Evolutionary conservation across 2,888 invertebrate genomes (phyloP).

Genomic region (Cylindroiulus punctatus): DNA sequence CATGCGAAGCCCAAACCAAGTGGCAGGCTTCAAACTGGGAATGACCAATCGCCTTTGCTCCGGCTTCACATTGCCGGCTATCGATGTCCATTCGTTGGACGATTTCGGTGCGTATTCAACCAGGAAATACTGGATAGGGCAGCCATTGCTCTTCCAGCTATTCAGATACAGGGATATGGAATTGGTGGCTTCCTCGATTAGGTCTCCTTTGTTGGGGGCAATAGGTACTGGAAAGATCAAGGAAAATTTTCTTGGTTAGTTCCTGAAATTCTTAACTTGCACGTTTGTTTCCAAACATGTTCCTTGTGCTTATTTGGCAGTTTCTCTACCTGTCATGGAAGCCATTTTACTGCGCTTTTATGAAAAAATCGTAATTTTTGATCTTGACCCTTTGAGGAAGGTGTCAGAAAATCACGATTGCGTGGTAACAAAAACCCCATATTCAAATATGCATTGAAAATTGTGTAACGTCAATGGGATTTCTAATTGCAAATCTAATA

Average conservation of each 20-base stretch:
- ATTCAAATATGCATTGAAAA: too few species aligned
- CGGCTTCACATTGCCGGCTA: slow-evolving; percentile 58
- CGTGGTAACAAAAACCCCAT: too few species aligned
- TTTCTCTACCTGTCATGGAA: too few species aligned
- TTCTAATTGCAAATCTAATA: too few species aligned
- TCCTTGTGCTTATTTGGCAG: too few species aligned
- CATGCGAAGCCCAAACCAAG: slow-evolving; percentile 66
- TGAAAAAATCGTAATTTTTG: too few species aligned
- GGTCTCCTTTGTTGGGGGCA: slow-evolving; percentile 54
- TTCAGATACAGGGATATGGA: slow-evolving; percentile 72
- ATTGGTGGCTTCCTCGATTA: slow-evolving; percentile 59
- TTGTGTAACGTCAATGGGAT: too few species aligned
- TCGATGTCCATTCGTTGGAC: slow-evolving; percentile 59
- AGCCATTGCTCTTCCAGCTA: slow-evolving; percentile 65
- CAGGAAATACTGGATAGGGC: slow-evolving; percentile 63
- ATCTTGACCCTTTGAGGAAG: too few species aligned
- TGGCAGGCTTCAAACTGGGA: slow-evolving; percentile 64
- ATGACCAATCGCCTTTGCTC: slow-evolving; percentile 59
- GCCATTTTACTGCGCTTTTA: too few species aligned
- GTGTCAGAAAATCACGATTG: too few species aligned
- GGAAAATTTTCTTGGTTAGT: background rate
- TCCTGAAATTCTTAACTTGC: background rate
- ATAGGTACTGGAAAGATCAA: slow-evolving; percentile 54
- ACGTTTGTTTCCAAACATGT: too few species aligned
- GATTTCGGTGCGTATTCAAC: slow-evolving; percentile 60